Evolutionary conservation across 2,888 invertebrate genomes (phyloP), one percentile per base, ranked within the genome.

Genomic region (Pomacea canaliculata): DNA sequence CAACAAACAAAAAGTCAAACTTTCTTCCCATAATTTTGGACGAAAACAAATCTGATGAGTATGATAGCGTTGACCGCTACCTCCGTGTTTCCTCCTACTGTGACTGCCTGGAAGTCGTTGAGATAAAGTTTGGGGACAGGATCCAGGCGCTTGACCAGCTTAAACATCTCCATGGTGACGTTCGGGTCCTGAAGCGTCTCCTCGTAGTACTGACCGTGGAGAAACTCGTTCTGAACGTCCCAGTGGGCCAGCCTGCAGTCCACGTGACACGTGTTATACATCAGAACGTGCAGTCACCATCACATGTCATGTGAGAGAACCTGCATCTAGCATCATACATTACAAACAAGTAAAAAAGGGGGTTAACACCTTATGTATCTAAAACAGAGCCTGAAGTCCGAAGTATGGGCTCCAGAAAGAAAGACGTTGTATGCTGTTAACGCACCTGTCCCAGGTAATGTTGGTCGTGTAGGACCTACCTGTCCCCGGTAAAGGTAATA

Each of bases 141-240:
- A 68, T 85, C 85, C 37, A 79, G 76, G 13, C 76, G 68, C 65
- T 84, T 83, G 3, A 82, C 80, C 70, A 79, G 76, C 18, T 75
- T 70, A 78, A 85, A 87, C 83, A 86, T 84, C 69, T 85, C 76
- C 78, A 80, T 69, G 27, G 83, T 83, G 62, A 83, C 80, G 74
- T 83, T 78, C 0, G 82, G 78, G 71, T 86, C 82, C 19, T 62
- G 18, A 7, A 81, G 78, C 10, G 76, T 80, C 48, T 82, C 74
- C 73, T 85, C 85, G 70, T 80, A 87, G 78, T 80, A 85, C 51
- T 85, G 83, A 4, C 84, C 85, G 74, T 85, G 84, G 8, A 85
- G 70, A 49, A 84, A 79, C 72, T 87, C 87, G 76, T 87, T 87
- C 80, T 87, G 86, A 2, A 87, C 86, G 75, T 87, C 87, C 87